Conservation (phyloP, 2,113 vertebrate genomes). For the Tursiops truncatus region DNA sequence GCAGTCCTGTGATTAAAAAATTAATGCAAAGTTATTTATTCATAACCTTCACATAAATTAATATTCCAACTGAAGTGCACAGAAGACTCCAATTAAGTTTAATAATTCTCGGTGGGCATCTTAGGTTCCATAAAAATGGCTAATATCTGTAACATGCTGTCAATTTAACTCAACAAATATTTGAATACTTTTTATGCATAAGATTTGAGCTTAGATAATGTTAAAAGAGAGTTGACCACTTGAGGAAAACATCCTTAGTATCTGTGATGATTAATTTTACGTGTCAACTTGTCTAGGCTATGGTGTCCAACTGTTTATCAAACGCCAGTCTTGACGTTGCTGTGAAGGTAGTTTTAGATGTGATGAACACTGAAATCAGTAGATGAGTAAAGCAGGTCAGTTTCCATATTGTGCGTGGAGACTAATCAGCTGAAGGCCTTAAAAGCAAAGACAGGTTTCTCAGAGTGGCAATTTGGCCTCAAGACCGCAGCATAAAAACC, state of each 20-base stretch:
- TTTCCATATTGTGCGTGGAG: neutral
- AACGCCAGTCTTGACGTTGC: neutral
- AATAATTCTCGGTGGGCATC: neutral
- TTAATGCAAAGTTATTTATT: slow-evolving; percentile 21
- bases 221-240: neutral
- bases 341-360: neutral
- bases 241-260: neutral
- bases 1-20: neutral
- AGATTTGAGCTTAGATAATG: neutral
- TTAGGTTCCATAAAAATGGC: neutral
- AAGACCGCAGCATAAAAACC: neutral
- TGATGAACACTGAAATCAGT: neutral
- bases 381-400: neutral
- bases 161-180: neutral
- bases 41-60: slow-evolving; percentile 23
- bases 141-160: neutral
- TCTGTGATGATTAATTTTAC: neutral
- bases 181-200: neutral
- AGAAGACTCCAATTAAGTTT: neutral
- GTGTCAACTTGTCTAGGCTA: neutral
- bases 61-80: neutral
- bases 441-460: neutral
- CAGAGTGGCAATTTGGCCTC: neutral
- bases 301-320: neutral
- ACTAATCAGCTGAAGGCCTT: neutral